A percentile compares a stretch with the other conserved stretches of the same genome.
Evolutionary conservation across 2,113 vertebrate species (phyloP).

Genomic region (Laticauda laticaudata): DNA sequence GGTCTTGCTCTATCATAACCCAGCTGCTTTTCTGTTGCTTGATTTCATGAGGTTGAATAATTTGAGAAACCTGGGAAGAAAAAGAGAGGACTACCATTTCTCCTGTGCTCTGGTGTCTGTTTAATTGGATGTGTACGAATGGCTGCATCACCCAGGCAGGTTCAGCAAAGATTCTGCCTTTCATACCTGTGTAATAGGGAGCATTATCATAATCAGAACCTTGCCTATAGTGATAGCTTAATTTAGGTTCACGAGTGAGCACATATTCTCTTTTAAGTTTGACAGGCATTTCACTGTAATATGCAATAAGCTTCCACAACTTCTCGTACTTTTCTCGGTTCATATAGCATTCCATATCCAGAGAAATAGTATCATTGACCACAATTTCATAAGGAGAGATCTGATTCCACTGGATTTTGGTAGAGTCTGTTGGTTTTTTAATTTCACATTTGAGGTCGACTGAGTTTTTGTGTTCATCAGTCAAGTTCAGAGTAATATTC

Average conservation of each 20-base stretch:
- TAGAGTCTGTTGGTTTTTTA: slow-evolving; percentile 57
- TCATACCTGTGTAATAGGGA: slow-evolving; percentile 86
- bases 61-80: slow-evolving; percentile 61
- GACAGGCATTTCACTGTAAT: slow-evolving; percentile 87
- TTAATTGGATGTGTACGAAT: slow-evolving; percentile 76
- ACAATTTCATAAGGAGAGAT: slow-evolving; percentile 65
- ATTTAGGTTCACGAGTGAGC: slow-evolving; percentile 65
- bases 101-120: slow-evolving; percentile 81
- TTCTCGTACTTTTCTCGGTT: slow-evolving; percentile 80
- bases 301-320: slow-evolving; percentile 89
- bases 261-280: slow-evolving; percentile 71
- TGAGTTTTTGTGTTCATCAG: slow-evolving; percentile 84
- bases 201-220: slow-evolving; percentile 76
- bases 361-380: slow-evolving; percentile 71
- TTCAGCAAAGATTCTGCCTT: slow-evolving; percentile 70
- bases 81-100: slow-evolving; percentile 73
- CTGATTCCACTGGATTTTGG: slow-evolving; percentile 74
- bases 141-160: slow-evolving; percentile 87
- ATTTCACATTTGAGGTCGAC: slow-evolving; percentile 78
- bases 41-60: slow-evolving; percentile 51
- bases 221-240: slow-evolving; percentile 77
- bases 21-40: slow-evolving; percentile 67
- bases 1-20: slow-evolving; percentile 80
- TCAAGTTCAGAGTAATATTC: slow-evolving; percentile 79
- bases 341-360: slow-evolving; percentile 82